Conservation (phyloP, 2,888 invertebrate genomes). For the Cataglyphis livida region DNA sequence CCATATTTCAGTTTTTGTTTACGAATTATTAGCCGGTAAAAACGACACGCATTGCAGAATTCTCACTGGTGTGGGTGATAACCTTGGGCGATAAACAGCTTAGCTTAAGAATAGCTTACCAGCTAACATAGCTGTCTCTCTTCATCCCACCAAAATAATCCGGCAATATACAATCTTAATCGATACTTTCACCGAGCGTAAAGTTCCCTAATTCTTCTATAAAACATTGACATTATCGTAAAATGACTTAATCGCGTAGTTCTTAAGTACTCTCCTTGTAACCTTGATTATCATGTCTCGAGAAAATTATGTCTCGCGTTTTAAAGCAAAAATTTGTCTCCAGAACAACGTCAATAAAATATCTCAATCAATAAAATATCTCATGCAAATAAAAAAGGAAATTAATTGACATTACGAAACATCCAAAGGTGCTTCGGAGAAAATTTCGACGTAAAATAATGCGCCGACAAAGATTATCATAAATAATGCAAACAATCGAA, state of each 20-base stretch:
- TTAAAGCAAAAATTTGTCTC: neutral
- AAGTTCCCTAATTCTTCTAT: constrained; percentile 36
- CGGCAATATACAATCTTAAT: constrained; percentile 46
- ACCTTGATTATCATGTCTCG: constrained; percentile 25
- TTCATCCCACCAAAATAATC: constrained; percentile 65
- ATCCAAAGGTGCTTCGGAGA: neutral
- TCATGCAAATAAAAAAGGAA: neutral
- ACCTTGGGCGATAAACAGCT: constrained; percentile 63
- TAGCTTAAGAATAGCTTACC: constrained; percentile 68
- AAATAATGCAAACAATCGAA: constrained; percentile 83
- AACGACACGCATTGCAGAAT: constrained; percentile 60
- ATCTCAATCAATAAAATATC: neutral
- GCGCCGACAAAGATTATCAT: constrained; percentile 72
- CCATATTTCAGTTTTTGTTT: constrained; percentile 63
- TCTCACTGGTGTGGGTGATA: constrained; percentile 39
- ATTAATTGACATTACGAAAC: neutral
- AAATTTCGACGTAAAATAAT: constrained; percentile 5
- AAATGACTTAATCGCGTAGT: constrained; percentile 41
- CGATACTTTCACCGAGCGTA: constrained; percentile 35
- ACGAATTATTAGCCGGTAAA: constrained; percentile 57
- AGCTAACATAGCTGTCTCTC: constrained; percentile 66
- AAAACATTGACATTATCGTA: constrained; percentile 25
- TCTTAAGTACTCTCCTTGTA: constrained; percentile 31
- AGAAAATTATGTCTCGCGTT: constrained; percentile 15
- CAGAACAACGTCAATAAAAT: neutral